phyloP scores from a whole-genome alignment of 2,113 vertebrate species.

The Proteles cristata region DNA sequence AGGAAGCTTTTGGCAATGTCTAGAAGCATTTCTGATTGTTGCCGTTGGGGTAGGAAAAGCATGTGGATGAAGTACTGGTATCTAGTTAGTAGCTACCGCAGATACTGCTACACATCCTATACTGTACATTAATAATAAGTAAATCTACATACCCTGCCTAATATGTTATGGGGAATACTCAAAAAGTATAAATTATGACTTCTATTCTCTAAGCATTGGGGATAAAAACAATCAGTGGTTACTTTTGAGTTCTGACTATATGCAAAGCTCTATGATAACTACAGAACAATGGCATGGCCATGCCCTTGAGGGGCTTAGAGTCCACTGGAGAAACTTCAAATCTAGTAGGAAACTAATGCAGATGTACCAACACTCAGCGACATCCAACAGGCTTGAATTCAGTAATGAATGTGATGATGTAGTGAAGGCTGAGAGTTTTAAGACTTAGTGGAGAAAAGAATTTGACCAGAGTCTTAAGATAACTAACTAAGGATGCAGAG shows the following conservation, averaged over 20 bases:
- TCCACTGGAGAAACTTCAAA: not conserved
- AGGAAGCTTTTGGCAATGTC: not conserved
- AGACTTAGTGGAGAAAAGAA: not conserved
- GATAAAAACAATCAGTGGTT: not conserved
- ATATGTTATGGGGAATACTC: not conserved
- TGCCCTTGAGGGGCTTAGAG: not conserved
- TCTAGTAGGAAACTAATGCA: not conserved
- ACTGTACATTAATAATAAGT: not conserved
- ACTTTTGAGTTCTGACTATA: not conserved
- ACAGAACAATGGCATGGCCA: not conserved
- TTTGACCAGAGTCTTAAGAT: not conserved
- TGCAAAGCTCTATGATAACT: not conserved
- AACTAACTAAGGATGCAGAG: not conserved
- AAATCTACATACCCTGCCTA: not conserved
- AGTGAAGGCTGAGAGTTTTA: not conserved
- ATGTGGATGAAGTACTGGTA: not conserved
- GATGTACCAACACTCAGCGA: not conserved
- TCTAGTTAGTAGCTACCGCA: not conserved
- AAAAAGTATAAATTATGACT: not conserved
- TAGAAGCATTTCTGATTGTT: not conserved
- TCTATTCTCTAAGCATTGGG: not conserved
- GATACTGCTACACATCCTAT: not conserved
- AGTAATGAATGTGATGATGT: not conserved
- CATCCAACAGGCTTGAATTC: not conserved
- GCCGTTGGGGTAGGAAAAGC: accelerated